Evolutionary conservation across 2,113 vertebrate species (phyloP), one percentile per base, ranked within the genome.

Genomic region (Corythoichthys haematopterus): DNA sequence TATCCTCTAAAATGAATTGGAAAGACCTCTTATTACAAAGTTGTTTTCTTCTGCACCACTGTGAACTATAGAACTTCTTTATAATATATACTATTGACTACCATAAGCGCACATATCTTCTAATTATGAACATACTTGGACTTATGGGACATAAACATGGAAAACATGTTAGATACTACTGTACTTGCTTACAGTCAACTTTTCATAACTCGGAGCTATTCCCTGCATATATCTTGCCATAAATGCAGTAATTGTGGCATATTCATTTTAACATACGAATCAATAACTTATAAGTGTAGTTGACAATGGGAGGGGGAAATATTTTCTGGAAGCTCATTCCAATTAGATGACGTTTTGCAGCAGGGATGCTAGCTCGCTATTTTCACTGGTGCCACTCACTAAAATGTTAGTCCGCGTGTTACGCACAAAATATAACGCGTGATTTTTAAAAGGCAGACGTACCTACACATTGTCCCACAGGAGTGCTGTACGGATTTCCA

Each of bases 401-500:
- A 61, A 33, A 28, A 64, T 50, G 36, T 11, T 13, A 3, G 48
- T 15, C 52, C 13, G 53, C 28, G 11, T 5, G 8, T 4, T 7
- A 10, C 15, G 4, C 1, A 0, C 0, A 2, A 5, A 2, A 52
- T 36, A 12, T 47, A 13, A 35, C 20, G 0, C 13, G n/a, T 35
- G 0, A 38, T 33, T 38, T 33, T 14, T 2, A 46, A 70, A 2
- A 43, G 9, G 56, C 10, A 61, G 68, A 85, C 94, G 88, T 92
- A 98, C 96, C 96, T 78, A 98, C 87, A 73, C 94, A 95, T 76
- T 98, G 96, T 69, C 97, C 97, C 81, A 98, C 97, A 1, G 96
- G 97, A 88, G 95, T 97, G 91, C 94, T 97, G 90, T 96, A 98
- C 64, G 97, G 97, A 89, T 97, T 98, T 75, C 97, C 97, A 73